Base-by-base conservation (phyloP, 92 coral and sea anemone genomes). In the Pocillopora grandis region DNA sequence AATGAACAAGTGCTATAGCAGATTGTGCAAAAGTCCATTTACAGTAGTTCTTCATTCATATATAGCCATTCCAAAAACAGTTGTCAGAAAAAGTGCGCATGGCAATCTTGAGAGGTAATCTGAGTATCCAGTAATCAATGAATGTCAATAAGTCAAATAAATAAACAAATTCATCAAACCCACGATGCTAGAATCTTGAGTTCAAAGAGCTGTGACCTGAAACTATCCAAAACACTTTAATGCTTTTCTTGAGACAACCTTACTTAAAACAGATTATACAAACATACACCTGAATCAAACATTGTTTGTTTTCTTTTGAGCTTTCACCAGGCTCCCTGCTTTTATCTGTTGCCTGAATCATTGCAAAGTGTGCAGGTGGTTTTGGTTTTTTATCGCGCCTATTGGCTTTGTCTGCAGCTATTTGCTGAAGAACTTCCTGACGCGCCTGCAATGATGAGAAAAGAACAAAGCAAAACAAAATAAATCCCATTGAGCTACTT, bases 341-440 rank as follows among this genome's bases (percentile, higher is more conserved):
- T 60, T 62, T 62, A 64, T 37, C 42, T 48, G 65, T 21, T 5
- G 57, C 5, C 33, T 74, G 79, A 74, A 73, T 15, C 20, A 72
- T 15, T 17, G 31, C 8, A 42, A 62, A 48, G 6, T 14, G 62
- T 10, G 62, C 23, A 15, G 52, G 3, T 15, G 74, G 56, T 63
- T 33, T 60, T 10, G 20, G 58, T 27, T 61, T 82, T 62, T 56
- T 62, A 2, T 31, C 60, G 10, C 56, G 57, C 62, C 86, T 72
- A 15, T 60, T 5, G 1, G 7, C 90, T 64, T 83, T 89, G 87
- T 93, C 97, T 72, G 91, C 97, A 60, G 90, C 94, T 62, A 93
- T 91, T 81, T 93, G 97, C 71, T 84, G 85, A 31, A 91, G 85
- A 74, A 91, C 66, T 57, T 86, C 82, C 69, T 91, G 93, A 19